These are phyloP conservation scores for Microcebus griseorufus DNA, from an alignment of 2,113 vertebrate genomes.

Conservation along the genomic window DNA sequence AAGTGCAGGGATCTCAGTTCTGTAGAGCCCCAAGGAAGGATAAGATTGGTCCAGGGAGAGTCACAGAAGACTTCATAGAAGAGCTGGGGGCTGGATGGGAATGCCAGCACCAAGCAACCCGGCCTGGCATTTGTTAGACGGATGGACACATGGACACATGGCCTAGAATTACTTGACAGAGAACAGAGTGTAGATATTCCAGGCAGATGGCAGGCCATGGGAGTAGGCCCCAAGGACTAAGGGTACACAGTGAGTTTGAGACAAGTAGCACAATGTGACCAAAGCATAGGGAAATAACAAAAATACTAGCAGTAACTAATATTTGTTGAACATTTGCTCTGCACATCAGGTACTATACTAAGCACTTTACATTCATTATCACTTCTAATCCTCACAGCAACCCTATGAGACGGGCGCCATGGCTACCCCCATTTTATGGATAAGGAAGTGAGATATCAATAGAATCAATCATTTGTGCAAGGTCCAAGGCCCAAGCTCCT, in stretches of 20 bases:
- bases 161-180: not conserved
- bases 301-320: fast-evolving
- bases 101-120: not conserved
- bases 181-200: not conserved
- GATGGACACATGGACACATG: not conserved
- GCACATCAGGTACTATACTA: not conserved
- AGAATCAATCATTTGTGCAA: not conserved
- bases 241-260: not conserved
- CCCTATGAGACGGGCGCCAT: not conserved
- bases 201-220: not conserved
- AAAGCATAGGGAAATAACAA: not conserved
- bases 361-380: not conserved
- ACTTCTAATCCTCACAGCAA: not conserved
- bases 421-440: not conserved
- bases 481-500: not conserved
- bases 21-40: not conserved
- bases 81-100: not conserved
- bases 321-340: not conserved
- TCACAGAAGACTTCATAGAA: not conserved
- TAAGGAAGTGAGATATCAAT: not conserved
- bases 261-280: not conserved
- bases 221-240: not conserved
- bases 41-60: not conserved
- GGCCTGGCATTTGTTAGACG: not conserved
- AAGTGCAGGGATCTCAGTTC: not conserved